phyloP scores from a whole-genome alignment of 2,888 invertebrate species.

The Scaptomyza tumidula region DNA sequence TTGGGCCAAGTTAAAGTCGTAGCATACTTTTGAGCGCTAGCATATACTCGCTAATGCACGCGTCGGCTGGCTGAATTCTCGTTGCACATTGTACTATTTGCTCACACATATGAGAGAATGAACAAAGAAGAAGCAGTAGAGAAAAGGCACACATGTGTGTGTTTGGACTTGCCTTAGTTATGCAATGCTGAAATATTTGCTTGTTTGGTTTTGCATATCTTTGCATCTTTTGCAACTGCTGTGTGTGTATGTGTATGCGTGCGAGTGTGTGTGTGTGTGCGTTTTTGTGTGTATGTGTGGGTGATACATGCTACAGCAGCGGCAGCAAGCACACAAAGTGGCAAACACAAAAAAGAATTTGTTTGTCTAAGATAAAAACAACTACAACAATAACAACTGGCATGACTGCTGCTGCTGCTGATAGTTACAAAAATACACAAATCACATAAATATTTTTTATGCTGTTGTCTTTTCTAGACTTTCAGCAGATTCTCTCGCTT shows the following conservation, averaged over 20 bases:
- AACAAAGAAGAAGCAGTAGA: not conserved
- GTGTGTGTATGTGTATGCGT: constrained; percentile 17
- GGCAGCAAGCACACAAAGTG: constrained; percentile 34
- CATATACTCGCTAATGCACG: constrained; percentile 55
- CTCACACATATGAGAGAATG: constrained; percentile 1
- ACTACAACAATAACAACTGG: constrained; percentile 29
- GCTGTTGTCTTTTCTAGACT: constrained; percentile 61
- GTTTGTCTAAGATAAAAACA: constrained; percentile 34
- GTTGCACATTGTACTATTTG: constrained; percentile 52
- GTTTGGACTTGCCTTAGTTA: constrained; percentile 58
- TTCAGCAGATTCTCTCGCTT: constrained; percentile 27
- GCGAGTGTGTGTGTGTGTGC: constrained; percentile 26
- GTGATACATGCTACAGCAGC: constrained; percentile 20
- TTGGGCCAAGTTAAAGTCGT: constrained; percentile 56
- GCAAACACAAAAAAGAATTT: constrained; percentile 28
- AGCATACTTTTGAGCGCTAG: constrained; percentile 37
- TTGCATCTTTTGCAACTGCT: constrained; percentile 68
- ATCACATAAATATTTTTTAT: constrained; percentile 74
- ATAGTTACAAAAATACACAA: constrained; percentile 64
- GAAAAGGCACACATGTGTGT: constrained; percentile 6
- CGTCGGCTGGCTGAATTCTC: constrained; percentile 33
- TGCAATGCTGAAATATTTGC: constrained; percentile 76
- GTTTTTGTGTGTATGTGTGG: constrained; percentile 24
- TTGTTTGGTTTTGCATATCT: constrained; percentile 80
- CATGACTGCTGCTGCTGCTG: constrained; percentile 40